A percentile compares a stretch with the other conserved stretches of the same genome.
Evolutionary conservation across 2,113 vertebrate genomes (phyloP).

Genomic region (Xenopus tropicalis): DNA sequence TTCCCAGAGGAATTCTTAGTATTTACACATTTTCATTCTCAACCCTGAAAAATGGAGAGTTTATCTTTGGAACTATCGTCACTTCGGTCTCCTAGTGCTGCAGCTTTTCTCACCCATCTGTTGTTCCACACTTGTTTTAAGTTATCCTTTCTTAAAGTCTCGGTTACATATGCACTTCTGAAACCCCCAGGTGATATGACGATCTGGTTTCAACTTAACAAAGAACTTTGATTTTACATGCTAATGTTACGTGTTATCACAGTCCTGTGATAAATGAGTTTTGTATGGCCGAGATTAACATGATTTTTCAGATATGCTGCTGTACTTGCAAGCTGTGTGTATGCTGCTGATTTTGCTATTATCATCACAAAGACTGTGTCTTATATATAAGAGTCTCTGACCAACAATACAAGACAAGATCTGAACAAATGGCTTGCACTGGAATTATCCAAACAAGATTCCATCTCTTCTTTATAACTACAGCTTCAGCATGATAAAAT

Average conservation of each 20-base stretch:
- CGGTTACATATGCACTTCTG: slow-evolving; percentile 42
- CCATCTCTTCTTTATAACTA: too few species aligned
- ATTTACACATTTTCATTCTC: slow-evolving; percentile 27
- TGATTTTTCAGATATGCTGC: slow-evolving; percentile 11
- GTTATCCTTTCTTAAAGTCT: slow-evolving; percentile 32
- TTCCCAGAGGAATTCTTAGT: slow-evolving; percentile 5
- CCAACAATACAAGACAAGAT: background rate
- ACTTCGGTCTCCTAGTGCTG: slow-evolving; percentile 27
- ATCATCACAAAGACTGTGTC: background rate
- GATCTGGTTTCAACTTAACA: slow-evolving; percentile 39
- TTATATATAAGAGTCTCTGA: background rate
- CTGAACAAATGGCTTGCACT: background rate
- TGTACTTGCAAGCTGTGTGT: slow-evolving; percentile 10
- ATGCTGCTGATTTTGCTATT: slow-evolving; percentile 1
- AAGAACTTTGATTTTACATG: slow-evolving; percentile 40
- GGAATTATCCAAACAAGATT: background rate
- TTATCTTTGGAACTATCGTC: slow-evolving; percentile 42
- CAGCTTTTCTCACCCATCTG: slow-evolving; percentile 35
- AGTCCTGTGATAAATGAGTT: slow-evolving; percentile 36
- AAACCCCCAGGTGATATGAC: slow-evolving; percentile 41
- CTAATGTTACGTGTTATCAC: slow-evolving; percentile 36
- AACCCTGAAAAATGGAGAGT: slow-evolving; percentile 28
- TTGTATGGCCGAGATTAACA: slow-evolving; percentile 21
- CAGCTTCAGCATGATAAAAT: too few species aligned
- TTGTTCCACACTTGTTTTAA: slow-evolving; percentile 37